These are phyloP conservation scores for Bombus soroeensis DNA, from an alignment of 1,140 invertebrate genomes.

Conservation along the genomic window DNA sequence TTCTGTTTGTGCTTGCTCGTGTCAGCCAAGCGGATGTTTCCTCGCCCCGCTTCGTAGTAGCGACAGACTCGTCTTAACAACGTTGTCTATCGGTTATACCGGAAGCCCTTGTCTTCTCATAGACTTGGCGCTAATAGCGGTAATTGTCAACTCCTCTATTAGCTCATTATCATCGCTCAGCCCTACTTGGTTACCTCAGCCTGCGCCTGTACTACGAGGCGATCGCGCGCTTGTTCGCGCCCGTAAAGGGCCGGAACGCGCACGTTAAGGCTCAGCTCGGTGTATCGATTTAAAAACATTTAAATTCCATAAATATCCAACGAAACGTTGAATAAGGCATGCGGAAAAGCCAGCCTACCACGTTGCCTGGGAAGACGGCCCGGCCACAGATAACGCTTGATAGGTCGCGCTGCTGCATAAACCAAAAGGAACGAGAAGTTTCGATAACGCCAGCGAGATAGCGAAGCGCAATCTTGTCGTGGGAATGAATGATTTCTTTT, in stretches of 20 bases:
- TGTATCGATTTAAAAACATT: conserved; percentile 74
- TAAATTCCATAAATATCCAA: conserved; percentile 74
- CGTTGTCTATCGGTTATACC: conserved; percentile 59
- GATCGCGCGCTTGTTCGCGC: conserved; percentile 26
- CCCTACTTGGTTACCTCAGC: no score
- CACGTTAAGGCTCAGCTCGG: conserved; percentile 60
- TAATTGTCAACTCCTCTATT: conserved; percentile 63
- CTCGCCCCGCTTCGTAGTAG: neutral
- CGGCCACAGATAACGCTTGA: conserved; percentile 62
- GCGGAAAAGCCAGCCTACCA: conserved; percentile 57
- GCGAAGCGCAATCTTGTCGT: conserved; percentile 49
- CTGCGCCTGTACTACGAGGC: no score
- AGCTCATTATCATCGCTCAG: conserved; percentile 55
- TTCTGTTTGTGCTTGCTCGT: conserved; percentile 42
- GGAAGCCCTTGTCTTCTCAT: conserved; percentile 4
- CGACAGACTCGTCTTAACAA: conserved; percentile 37
- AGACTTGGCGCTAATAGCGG: conserved; percentile 60
- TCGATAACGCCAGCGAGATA: conserved; percentile 63
- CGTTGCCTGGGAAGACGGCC: conserved; percentile 54
- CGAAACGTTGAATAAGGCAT: conserved; percentile 72
- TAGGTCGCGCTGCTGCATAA: conserved; percentile 65
- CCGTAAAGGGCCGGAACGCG: conserved; percentile 52
- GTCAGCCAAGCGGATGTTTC: conserved; percentile 15
- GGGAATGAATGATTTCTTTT: conserved; percentile 10
- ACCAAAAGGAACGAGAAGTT: conserved; percentile 63